Evolutionary conservation across 2,888 invertebrate species (phyloP).

Genomic region (Melanophora roralis): DNA sequence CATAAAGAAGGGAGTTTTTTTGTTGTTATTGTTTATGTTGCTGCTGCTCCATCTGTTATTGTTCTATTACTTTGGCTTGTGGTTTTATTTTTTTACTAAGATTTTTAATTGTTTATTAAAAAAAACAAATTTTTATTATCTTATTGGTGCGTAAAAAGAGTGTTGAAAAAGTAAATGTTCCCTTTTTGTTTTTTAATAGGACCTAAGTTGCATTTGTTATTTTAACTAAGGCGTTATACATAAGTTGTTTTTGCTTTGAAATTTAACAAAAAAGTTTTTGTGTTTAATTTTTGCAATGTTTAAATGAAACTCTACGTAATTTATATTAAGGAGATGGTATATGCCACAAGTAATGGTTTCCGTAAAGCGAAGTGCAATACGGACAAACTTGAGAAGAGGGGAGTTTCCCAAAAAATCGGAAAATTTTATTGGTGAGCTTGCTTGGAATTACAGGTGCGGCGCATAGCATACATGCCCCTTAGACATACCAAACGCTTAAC

Average conservation of each 20-base stretch:
- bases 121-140: slow-evolving; percentile 36
- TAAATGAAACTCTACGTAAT: no score
- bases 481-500: no score
- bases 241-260: slow-evolving; percentile 21
- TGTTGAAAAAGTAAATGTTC: slow-evolving; percentile 11
- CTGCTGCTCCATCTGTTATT: neutral
- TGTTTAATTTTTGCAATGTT: no score
- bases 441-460: no score
- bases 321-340: no score
- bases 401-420: no score
- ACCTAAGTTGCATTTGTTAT: slow-evolving; percentile 33
- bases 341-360: no score
- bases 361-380: no score
- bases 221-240: slow-evolving; percentile 46
- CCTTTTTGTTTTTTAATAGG: slow-evolving; percentile 5
- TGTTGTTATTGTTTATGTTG: slow-evolving; percentile 4
- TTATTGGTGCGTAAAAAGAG: slow-evolving; percentile 46
- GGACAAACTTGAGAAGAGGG: no score
- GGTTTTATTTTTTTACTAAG: slow-evolving; percentile 53
- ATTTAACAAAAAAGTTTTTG: neutral
- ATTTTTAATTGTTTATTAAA: slow-evolving; percentile 54
- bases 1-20: neutral
- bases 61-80: slow-evolving; percentile 50
- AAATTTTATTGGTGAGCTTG: no score
- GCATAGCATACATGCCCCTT: no score